Evolutionary conservation across 1,140 invertebrate species (phyloP).

Genomic region (Lycorma delicatula): DNA sequence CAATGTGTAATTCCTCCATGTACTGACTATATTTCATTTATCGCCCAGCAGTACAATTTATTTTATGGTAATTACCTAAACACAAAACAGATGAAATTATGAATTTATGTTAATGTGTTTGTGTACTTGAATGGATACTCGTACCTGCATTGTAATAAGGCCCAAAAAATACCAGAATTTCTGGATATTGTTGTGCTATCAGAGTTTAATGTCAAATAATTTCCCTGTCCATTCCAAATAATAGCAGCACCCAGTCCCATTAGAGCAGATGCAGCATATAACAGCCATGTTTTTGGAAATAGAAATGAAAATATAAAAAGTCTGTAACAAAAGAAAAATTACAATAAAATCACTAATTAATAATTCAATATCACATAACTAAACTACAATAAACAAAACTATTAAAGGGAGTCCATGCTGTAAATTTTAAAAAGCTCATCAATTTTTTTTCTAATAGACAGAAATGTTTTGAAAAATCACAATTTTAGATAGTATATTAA

Average conservation of each 20-base stretch:
- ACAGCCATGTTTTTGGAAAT: conserved; percentile 66
- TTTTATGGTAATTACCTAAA: neutral
- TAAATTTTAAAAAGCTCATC: too few species aligned
- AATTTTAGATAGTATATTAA: too few species aligned
- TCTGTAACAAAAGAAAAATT: conserved; percentile 41
- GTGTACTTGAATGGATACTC: conserved; percentile 8
- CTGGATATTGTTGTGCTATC: conserved; percentile 75
- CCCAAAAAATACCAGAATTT: conserved; percentile 95
- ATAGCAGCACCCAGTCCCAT: conserved; percentile 84
- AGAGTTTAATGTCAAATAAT: conserved; percentile 87
- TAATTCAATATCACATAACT: too few species aligned
- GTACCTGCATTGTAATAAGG: conserved; percentile 80
- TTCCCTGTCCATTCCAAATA: conserved; percentile 88
- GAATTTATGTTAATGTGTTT: too few species aligned
- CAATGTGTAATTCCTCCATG: too few species aligned
- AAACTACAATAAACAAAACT: too few species aligned
- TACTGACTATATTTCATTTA: conserved; percentile 3
- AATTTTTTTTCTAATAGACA: too few species aligned
- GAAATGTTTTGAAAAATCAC: too few species aligned
- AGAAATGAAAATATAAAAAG: conserved; percentile 76
- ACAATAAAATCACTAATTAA: conserved; percentile 2
- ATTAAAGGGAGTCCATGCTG: too few species aligned
- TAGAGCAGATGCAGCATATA: conserved; percentile 76
- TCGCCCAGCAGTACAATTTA: neutral
- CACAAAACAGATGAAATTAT: neutral